Conservation (phyloP, 1,140 invertebrate genomes). For the Pentalonia nigronervosa region DNA sequence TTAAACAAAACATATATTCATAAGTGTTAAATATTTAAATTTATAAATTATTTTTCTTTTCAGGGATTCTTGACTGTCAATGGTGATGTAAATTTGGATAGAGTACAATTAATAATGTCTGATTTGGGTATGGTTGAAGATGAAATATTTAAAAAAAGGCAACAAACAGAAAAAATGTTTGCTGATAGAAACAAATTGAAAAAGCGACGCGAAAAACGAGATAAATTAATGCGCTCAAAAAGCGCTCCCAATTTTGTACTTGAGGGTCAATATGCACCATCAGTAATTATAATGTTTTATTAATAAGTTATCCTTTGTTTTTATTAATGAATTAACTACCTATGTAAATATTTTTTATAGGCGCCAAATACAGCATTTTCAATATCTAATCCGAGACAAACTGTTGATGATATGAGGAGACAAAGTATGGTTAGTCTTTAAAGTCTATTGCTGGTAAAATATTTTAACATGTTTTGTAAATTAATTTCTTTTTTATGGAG, state of each 20-base stretch:
- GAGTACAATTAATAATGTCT: conserved; percentile 93
- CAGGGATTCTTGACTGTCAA: conserved; percentile 95
- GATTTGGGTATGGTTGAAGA: conserved; percentile 95
- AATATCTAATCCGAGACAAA: conserved; percentile 53
- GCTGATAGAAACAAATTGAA: conserved; percentile 79
- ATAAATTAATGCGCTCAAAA: conserved; percentile 48
- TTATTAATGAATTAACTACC: not conserved
- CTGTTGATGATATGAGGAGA: conserved; percentile 40
- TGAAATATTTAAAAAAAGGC: conserved; percentile 94
- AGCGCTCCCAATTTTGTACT: conserved; percentile 47
- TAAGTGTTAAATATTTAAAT: not conserved
- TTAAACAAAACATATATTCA: not conserved
- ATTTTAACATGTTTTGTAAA: not conserved
- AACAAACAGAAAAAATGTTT: conserved; percentile 84
- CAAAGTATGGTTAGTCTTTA: conserved; percentile 48
- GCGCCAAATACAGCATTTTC: conserved; percentile 41
- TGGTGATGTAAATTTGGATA: conserved; percentile 89
- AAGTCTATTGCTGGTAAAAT: not conserved
- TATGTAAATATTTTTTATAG: not conserved
- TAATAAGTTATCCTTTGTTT: not conserved
- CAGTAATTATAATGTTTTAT: conserved; percentile 39
- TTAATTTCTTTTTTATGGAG: not conserved
- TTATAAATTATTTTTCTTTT: conserved; percentile 61
- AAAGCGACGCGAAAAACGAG: conserved; percentile 65
- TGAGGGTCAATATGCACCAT: conserved; percentile 57